phyloP scores from a whole-genome alignment of 1,140 invertebrate species.

The Pantala flavescens region DNA sequence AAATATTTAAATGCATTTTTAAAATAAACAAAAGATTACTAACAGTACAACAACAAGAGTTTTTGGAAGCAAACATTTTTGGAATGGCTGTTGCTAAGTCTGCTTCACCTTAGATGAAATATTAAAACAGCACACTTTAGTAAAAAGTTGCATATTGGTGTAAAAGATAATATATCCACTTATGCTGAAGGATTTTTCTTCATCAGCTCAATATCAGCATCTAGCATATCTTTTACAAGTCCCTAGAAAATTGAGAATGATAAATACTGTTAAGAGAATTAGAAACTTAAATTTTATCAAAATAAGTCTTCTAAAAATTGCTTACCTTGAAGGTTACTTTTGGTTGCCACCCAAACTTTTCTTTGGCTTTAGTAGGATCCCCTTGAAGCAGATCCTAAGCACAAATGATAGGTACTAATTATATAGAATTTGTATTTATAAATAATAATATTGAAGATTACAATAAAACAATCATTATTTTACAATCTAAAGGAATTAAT shows the following conservation, averaged over 20 bases:
- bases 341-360: conserved; percentile 77
- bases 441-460: too few relatives aligned
- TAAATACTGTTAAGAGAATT: conserved; percentile 16
- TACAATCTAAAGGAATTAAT: neutral
- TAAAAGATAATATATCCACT: conserved; percentile 19
- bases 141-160: too few relatives aligned
- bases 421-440: too few relatives aligned
- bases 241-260: conserved; percentile 43
- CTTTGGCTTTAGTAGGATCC: conserved; percentile 80
- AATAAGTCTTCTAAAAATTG: conserved; percentile 10
- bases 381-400: conserved; percentile 77
- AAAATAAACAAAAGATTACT: too few relatives aligned
- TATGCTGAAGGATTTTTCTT: conserved; percentile 78
- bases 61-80: too few relatives aligned
- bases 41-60: too few relatives aligned
- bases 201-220: conserved; percentile 88
- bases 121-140: too few relatives aligned
- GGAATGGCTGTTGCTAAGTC: too few relatives aligned
- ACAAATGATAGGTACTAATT: conserved; percentile 20
- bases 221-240: conserved; percentile 93
- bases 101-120: too few relatives aligned
- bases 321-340: conserved; percentile 68
- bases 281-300: conserved; percentile 8
- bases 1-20: too few relatives aligned
- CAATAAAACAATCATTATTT: too few relatives aligned